Base-by-base conservation (phyloP, 2,113 vertebrate species). In the Setophaga petechia region DNA sequence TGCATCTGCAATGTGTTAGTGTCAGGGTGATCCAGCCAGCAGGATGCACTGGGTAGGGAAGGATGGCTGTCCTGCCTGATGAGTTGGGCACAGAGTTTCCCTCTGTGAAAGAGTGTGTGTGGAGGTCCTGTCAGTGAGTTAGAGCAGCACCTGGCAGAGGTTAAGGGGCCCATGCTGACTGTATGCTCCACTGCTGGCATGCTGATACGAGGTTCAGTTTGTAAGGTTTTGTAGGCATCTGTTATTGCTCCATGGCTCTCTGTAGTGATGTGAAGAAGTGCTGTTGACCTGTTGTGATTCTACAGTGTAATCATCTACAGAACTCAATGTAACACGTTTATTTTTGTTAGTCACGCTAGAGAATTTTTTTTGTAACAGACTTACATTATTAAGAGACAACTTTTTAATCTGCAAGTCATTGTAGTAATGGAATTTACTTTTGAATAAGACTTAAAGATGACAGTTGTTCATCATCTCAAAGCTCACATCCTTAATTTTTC, bases 151-250 rank as follows among this genome's bases (percentile, higher is more conserved):
- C 27, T 65, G 69, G 24, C 35, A 76, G 41, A 83, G 55, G 22
- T 22, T 66, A 33, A 28, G 1, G 20, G 74, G 35, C 41, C 57
- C 8, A 1, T 59, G 39, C 46, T 86, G 88, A 15, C 75, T 43
- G 16, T 57, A 12, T 0, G 1, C 44, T 61, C 37, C 44, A 30
- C 61, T 89, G 57, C 44, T 35, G 28, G 4, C 0, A 0, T 67
- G 66, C 35, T 80, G 57, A n/a, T 24, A 27, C 1, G 13, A 80
- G 22, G 7, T 66, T 89, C 33, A 51, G 35, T 85, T 74, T 73
- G 41, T 54, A 61, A 41, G 27, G 13, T 61, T 81, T 89, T 61
- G 47, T 61, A 71, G 57, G 51, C 2, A 0, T 91, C 52, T 81
- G 0, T 69, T 74, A 9, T 4, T 59, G 31, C 68, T 76, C 39